phyloP scores from a whole-genome alignment of 64 coral and sea anemone species.

The Stichodactyla mertensii region DNA sequence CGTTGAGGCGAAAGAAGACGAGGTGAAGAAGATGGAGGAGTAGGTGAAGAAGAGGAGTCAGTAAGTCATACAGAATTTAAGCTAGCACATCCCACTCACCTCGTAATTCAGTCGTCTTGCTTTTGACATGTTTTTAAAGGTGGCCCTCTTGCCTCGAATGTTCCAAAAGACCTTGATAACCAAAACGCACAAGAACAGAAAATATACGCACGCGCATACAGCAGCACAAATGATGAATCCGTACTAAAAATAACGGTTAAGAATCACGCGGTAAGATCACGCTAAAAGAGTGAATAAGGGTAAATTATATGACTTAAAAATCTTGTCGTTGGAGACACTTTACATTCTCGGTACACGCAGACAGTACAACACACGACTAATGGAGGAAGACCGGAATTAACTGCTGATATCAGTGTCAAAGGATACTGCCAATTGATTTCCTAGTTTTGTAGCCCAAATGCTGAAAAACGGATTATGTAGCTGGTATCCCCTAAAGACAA shows the following conservation, averaged over 20 bases:
- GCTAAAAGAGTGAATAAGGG: too few species aligned
- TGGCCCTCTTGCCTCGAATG: conserved; percentile 74
- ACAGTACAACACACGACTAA: too few species aligned
- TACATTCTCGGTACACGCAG: too few species aligned
- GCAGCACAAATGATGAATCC: conserved; percentile 84
- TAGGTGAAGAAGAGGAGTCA: too few species aligned
- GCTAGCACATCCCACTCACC: conserved; percentile 20
- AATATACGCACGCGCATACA: conserved; percentile 81
- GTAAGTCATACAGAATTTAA: background rate
- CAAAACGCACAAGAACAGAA: conserved; percentile 85
- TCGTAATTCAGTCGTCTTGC: conserved; percentile 72
- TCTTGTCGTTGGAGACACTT: too few species aligned
- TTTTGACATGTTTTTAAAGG: conserved; percentile 63
- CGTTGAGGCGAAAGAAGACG: too few species aligned
- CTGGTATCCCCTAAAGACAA: conserved; percentile 62
- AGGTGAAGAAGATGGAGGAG: too few species aligned
- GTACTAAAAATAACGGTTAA: conserved; percentile 61
- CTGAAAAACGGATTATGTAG: conserved; percentile 77
- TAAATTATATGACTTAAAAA: too few species aligned
- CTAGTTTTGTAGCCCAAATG: conserved; percentile 72
- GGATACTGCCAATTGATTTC: conserved; percentile 66
- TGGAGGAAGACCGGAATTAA: too few species aligned
- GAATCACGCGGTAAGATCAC: background rate
- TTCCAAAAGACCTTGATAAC: conserved; percentile 96
- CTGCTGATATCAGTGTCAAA: conserved; percentile 4